Evolutionary conservation across 1,140 invertebrate genomes (phyloP).

Genomic region (Aphelinus certus): DNA sequence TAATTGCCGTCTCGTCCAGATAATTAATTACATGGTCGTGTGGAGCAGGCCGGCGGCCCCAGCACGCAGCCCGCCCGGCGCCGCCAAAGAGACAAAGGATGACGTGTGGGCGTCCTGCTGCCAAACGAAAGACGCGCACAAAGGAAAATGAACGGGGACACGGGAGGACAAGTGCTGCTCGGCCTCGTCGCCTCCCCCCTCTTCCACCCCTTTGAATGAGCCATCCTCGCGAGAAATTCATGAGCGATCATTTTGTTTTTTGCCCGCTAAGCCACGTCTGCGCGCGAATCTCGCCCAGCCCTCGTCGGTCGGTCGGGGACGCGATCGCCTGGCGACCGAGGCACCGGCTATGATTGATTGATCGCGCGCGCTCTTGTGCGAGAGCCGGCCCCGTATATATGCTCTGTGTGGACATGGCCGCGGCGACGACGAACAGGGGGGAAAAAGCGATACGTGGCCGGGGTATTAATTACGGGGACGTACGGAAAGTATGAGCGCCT

Average conservation of each 20-base stretch:
- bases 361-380: too few relatives aligned
- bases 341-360: too few relatives aligned
- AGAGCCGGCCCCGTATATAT: too few relatives aligned
- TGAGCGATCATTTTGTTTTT: conserved; percentile 5
- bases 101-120: not conserved
- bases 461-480: too few relatives aligned
- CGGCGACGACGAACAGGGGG: too few relatives aligned
- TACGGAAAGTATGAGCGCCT: too few relatives aligned
- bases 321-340: too few relatives aligned
- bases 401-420: too few relatives aligned
- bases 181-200: not conserved
- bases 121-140: conserved; percentile 14
- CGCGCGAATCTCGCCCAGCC: not conserved
- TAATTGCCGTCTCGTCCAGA: conserved; percentile 47
- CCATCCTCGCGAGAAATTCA: not conserved
- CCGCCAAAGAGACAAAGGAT: conserved; percentile 21
- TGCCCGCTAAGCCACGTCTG: not conserved
- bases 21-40: conserved; percentile 49
- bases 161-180: not conserved
- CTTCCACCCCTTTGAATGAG: conserved; percentile 14
- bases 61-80: not conserved
- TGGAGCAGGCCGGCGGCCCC: not conserved
- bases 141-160: conserved; percentile 8
- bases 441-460: too few relatives aligned
- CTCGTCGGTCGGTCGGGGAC: too few relatives aligned